Evolutionary conservation across 2,113 vertebrate species (phyloP).

Genomic region (Chascanopsetta lugubris): DNA sequence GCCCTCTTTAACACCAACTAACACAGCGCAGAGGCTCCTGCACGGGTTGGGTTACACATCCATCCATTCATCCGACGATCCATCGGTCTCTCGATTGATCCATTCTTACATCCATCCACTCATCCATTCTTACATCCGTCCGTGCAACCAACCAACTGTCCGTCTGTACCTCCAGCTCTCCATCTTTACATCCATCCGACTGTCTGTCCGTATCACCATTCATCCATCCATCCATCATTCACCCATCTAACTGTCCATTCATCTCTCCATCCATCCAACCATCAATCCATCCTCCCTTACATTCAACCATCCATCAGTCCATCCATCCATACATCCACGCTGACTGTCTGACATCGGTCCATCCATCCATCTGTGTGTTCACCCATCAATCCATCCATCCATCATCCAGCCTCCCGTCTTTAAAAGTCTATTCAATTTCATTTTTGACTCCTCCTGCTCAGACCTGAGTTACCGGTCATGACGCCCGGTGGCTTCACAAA

Average conservation of each 20-base stretch:
- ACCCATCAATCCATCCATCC: no score
- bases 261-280: slow-evolving; percentile 1
- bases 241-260: slow-evolving; percentile 12
- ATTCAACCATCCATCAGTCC: no score
- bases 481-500: slow-evolving; percentile 33
- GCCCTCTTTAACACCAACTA: no score
- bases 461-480: slow-evolving; percentile 47
- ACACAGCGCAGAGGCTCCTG: no score
- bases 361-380: slow-evolving; percentile 8
- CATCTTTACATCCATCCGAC: no score
- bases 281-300: no score
- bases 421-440: no score
- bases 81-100: no score
- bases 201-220: neutral
- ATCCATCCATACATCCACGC: neutral
- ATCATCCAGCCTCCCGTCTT: no score
- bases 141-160: neutral
- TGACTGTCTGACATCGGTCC: neutral
- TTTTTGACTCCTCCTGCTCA: neutral
- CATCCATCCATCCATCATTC: neutral
- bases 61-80: no score
- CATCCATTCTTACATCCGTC: slow-evolving; percentile 10
- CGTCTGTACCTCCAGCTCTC: no score
- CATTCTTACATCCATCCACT: neutral
- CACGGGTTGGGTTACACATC: no score